These are phyloP conservation scores for Drosophila virilis DNA, from an alignment of 1,140 invertebrate species.

Conservation along the genomic window DNA sequence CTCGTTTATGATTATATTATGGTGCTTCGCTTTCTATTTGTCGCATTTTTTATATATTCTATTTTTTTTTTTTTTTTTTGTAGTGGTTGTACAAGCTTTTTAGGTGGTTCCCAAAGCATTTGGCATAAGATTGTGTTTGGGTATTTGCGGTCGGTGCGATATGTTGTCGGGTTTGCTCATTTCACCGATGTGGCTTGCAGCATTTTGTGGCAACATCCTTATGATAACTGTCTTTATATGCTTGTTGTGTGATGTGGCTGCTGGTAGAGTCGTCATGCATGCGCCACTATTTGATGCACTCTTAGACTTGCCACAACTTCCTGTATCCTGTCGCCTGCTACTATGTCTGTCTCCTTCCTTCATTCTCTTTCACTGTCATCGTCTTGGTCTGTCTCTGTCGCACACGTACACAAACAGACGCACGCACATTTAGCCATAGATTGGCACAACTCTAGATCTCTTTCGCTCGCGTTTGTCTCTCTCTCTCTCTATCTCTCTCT, in stretches of 20 bases:
- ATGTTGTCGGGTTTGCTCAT: not conserved
- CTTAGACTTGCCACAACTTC: slow-evolving; percentile 26
- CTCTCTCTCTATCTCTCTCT: slow-evolving; percentile 17
- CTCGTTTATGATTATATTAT: slow-evolving; percentile 31
- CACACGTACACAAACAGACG: not conserved
- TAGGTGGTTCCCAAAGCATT: slow-evolving; percentile 14
- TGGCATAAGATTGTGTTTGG: not conserved
- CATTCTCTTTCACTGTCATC: not conserved
- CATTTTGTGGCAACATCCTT: slow-evolving; percentile 8
- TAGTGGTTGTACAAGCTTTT: slow-evolving; percentile 8
- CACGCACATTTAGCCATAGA: slow-evolving; percentile 4
- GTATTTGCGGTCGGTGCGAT: not conserved
- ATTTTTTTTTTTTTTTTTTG: slow-evolving; percentile 12
- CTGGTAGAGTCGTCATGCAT: slow-evolving; percentile 48
- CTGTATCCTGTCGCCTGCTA: slow-evolving; percentile 15
- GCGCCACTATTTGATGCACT: slow-evolving; percentile 29
- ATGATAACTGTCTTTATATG: slow-evolving; percentile 25
- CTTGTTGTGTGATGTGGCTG: slow-evolving; percentile 37
- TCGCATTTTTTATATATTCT: slow-evolving; percentile 19
- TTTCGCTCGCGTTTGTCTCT: slow-evolving; percentile 21
- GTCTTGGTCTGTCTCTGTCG: not conserved
- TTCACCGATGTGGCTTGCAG: not conserved
- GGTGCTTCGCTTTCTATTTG: slow-evolving; percentile 18
- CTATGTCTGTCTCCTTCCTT: slow-evolving; percentile 16
- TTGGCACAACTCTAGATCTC: slow-evolving; percentile 23